Conservation (phyloP, 2,888 invertebrate species). For the Epinotia brunnichana region DNA sequence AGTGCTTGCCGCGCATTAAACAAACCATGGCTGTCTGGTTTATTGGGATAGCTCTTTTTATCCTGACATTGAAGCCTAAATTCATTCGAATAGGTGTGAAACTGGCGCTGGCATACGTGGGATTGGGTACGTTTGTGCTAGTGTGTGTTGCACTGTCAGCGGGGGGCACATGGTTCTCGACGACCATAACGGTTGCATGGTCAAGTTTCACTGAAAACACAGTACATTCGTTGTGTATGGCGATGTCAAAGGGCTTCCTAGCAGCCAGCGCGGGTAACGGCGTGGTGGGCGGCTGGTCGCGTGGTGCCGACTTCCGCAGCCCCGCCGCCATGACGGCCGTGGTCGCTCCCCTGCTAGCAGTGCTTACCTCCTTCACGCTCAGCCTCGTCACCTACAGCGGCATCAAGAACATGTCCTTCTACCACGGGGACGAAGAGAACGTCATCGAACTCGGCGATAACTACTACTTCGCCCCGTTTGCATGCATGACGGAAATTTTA, state of each 20-base stretch:
- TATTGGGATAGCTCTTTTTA: slow-evolving; percentile 58
- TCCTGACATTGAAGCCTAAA: slow-evolving; percentile 66
- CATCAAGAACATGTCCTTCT: slow-evolving; percentile 73
- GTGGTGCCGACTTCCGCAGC: slow-evolving; percentile 70
- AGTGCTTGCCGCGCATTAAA: slow-evolving; percentile 65
- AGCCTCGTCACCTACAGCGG: slow-evolving; percentile 67
- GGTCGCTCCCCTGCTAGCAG: slow-evolving; percentile 60
- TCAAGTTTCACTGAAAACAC: slow-evolving; percentile 49
- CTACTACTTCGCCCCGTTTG: slow-evolving; percentile 64
- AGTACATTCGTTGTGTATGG: slow-evolving; percentile 48
- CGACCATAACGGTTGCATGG: slow-evolving; percentile 60
- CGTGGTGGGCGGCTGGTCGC: slow-evolving; percentile 64
- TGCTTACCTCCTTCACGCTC: slow-evolving; percentile 59
- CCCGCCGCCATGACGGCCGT: slow-evolving; percentile 76
- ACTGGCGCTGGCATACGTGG: slow-evolving; percentile 58
- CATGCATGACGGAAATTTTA: slow-evolving; percentile 69
- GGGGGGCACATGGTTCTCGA: slow-evolving; percentile 70
- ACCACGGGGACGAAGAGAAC: slow-evolving; percentile 72
- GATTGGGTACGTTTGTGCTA: slow-evolving; percentile 59
- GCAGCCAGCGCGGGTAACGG: slow-evolving; percentile 68
- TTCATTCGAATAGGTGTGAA: slow-evolving; percentile 60
- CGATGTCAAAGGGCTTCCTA: slow-evolving; percentile 60
- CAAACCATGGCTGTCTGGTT: slow-evolving; percentile 53
- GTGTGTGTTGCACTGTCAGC: slow-evolving; percentile 68
- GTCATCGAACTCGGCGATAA: slow-evolving; percentile 66